Conservation (phyloP, 2,113 vertebrate species). For the Dascyllus trimaculatus region DNA sequence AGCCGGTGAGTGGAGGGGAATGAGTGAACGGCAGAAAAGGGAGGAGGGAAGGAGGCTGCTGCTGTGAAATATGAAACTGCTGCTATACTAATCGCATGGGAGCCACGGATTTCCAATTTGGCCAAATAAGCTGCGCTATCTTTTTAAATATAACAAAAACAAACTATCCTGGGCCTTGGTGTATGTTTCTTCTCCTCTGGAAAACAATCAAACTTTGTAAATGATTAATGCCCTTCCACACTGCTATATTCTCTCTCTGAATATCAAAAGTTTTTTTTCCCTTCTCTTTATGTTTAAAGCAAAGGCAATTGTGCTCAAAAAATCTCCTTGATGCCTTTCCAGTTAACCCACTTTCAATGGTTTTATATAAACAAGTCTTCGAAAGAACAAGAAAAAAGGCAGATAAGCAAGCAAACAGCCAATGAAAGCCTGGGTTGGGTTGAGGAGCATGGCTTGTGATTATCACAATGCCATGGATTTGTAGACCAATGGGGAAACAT, state of each 20-base stretch:
- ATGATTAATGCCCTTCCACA: conserved; percentile 83
- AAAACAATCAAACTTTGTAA: conserved; percentile 88
- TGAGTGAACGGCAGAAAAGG: conserved; percentile 69
- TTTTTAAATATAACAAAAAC: conserved; percentile 83
- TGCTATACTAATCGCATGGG: conserved; percentile 81
- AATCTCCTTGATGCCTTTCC: conserved; percentile 86
- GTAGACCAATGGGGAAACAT: conserved; percentile 58
- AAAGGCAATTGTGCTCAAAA: conserved; percentile 81
- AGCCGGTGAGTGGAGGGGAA: conserved; percentile 90
- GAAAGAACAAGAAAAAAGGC: conserved; percentile 65
- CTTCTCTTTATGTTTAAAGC: conserved; percentile 79
- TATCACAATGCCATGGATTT: conserved; percentile 56
- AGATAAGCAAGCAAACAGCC: conserved; percentile 71
- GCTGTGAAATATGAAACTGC: conserved; percentile 75
- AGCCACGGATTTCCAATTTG: conserved; percentile 81
- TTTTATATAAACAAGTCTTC: conserved; percentile 78
- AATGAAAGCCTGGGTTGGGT: conserved; percentile 65
- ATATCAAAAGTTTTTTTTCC: conserved; percentile 74
- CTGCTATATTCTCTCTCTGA: conserved; percentile 82
- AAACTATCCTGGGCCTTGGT: conserved; percentile 82
- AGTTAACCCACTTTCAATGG: conserved; percentile 85
- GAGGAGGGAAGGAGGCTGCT: conserved; percentile 70
- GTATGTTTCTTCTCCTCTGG: conserved; percentile 81
- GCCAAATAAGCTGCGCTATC: conserved; percentile 81
- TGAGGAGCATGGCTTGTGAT: conserved; percentile 62